A percentile compares a stretch with the other conserved stretches of the same genome.
phyloP scores from a whole-genome alignment of 2,797 vertebrate genomes.

The Phataginus tetradactyla region DNA sequence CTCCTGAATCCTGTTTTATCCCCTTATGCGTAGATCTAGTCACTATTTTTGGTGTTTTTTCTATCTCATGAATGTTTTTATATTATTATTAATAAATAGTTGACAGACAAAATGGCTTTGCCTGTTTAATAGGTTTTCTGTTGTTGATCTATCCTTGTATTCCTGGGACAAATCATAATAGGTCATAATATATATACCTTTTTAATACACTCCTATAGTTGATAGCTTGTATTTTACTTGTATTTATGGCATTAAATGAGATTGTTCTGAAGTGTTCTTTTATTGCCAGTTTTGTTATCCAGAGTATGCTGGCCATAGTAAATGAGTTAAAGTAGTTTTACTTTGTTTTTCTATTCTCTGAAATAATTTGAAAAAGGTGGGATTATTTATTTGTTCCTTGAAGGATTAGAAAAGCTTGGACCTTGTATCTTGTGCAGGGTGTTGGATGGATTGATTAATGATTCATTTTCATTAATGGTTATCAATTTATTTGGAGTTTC shows the following conservation, averaged over 20 bases:
- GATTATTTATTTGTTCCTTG: slow-evolving; percentile 2
- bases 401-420: background rate
- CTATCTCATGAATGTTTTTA: background rate
- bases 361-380: background rate
- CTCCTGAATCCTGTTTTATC: background rate
- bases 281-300: background rate
- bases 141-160: background rate
- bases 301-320: background rate
- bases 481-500: slow-evolving; percentile 7
- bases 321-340: background rate
- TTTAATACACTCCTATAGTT: background rate
- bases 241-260: background rate
- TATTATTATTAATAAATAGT: background rate
- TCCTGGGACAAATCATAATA: background rate
- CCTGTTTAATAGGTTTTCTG: background rate
- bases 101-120: background rate
- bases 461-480: background rate
- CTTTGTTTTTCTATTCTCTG: background rate
- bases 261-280: background rate
- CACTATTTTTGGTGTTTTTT: background rate
- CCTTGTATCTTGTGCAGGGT: background rate
- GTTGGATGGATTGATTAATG: background rate
- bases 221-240: slow-evolving; percentile 2
- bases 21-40: background rate
- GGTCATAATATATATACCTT: background rate